phyloP scores from a whole-genome alignment of 2,888 invertebrate genomes.

The Cephus pulcher region DNA sequence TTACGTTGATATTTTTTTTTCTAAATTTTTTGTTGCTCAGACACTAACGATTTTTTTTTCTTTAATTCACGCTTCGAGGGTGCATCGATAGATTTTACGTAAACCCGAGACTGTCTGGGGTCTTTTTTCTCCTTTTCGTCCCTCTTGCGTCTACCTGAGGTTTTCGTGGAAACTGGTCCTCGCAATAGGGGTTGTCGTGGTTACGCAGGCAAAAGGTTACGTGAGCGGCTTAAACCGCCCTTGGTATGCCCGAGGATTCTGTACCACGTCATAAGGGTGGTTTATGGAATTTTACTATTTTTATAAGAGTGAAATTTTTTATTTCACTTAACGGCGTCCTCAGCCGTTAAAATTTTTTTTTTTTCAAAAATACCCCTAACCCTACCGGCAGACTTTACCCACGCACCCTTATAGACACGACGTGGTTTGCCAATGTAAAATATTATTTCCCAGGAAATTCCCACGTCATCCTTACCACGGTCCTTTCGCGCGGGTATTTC shows the following conservation, averaged over 20 bases:
- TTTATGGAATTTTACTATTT: background rate
- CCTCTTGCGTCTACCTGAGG: background rate
- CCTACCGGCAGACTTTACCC: background rate
- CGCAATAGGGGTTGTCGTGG: background rate
- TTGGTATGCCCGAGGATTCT: background rate
- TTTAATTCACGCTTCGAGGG: background rate
- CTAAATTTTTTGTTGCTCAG: background rate
- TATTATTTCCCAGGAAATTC: conserved; percentile 6
- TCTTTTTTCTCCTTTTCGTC: background rate
- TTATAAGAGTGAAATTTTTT: background rate
- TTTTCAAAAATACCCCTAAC: conserved; percentile 14
- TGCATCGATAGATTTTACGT: background rate
- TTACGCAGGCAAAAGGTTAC: background rate
- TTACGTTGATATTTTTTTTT: background rate
- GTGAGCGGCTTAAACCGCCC: background rate
- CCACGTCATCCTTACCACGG: background rate
- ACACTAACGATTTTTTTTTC: no score
- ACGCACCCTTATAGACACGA: background rate
- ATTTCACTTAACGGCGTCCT: conserved; percentile 20
- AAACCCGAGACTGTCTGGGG: background rate
- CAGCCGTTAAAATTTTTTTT: conserved; percentile 26
- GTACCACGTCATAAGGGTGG: background rate
- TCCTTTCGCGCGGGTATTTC: conserved; percentile 10
- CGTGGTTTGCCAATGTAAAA: background rate
- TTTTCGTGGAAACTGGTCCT: background rate